Percentiles rank a stretch among this genome's conserved stretches.
phyloP scores from a whole-genome alignment of 2,888 invertebrate species.

The Adelognathus sp. region DNA sequence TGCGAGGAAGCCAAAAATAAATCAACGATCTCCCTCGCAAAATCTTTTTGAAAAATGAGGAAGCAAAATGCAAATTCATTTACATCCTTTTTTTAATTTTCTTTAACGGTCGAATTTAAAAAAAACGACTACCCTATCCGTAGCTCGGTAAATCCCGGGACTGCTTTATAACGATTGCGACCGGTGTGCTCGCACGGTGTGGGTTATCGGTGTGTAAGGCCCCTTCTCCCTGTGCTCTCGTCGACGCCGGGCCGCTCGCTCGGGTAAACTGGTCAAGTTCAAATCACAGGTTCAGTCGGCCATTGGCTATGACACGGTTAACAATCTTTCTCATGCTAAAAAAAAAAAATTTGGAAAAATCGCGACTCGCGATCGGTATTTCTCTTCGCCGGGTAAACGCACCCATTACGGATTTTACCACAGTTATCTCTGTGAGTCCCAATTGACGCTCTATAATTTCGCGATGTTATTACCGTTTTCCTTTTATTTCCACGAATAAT shows the following conservation, averaged over 20 bases:
- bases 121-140: too few species aligned
- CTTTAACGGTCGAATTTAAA: too few species aligned
- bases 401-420: background rate
- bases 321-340: slow-evolving; percentile 59
- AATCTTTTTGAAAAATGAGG: too few species aligned
- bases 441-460: background rate
- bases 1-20: too few species aligned
- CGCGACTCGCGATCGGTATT: too few species aligned
- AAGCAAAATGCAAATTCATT: too few species aligned
- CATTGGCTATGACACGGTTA: slow-evolving; percentile 69
- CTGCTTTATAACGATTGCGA: background rate
- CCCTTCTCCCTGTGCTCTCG: slow-evolving; percentile 42
- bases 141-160: background rate
- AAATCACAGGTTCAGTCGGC: slow-evolving; percentile 74
- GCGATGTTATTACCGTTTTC: background rate
- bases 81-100: too few species aligned
- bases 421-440: background rate
- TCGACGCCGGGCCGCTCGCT: slow-evolving; percentile 40
- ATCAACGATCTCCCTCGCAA: too few species aligned
- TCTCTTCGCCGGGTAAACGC: background rate
- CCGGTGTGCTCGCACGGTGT: background rate
- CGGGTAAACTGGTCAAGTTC: slow-evolving; percentile 73
- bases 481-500: background rate
- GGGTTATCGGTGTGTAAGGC: slow-evolving; percentile 5
- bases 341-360: background rate